These are phyloP conservation scores for Porites rus DNA, from an alignment of 92 coral and sea anemone genomes.

Conservation along the genomic window DNA sequence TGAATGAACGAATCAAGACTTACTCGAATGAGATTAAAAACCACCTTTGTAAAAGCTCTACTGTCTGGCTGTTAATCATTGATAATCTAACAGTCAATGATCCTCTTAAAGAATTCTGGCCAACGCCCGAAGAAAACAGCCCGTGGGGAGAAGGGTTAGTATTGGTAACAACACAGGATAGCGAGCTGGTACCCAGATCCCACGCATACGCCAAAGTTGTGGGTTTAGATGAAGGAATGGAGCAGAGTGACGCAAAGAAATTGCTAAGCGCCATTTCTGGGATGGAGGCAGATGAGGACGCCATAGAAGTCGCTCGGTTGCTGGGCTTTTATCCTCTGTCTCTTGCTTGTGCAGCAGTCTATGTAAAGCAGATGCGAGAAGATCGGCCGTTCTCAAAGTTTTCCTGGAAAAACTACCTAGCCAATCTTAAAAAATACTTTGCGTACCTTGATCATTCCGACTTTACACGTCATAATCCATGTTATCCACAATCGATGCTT, in stretches of 20 bases:
- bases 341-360: conserved; percentile 93
- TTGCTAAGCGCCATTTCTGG: conserved; percentile 70
- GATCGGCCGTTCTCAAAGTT: conserved; percentile 82
- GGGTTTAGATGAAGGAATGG: conserved; percentile 82
- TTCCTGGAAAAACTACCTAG: conserved; percentile 77
- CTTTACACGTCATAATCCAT: conserved; percentile 76
- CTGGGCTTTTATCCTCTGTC: conserved; percentile 86
- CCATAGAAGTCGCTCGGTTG: conserved; percentile 38
- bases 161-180: conserved; percentile 90
- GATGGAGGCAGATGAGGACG: conserved; percentile 57
- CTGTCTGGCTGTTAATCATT: conserved; percentile 81
- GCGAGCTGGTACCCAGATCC: conserved; percentile 74
- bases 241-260: conserved; percentile 70
- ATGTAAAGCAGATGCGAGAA: conserved; percentile 81
- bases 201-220: conserved; percentile 66
- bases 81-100: conserved; percentile 75
- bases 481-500: conserved; percentile 89
- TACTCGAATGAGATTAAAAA: conserved; percentile 54
- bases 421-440: conserved; percentile 63
- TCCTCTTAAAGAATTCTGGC: conserved; percentile 82
- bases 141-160: conserved; percentile 88
- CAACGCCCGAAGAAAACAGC: conserved; percentile 71
- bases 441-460: conserved; percentile 78
- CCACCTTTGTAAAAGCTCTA: conserved; percentile 30
- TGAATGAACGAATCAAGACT: conserved; percentile 32